phyloP scores from a whole-genome alignment of 1,140 invertebrate genomes.

The Drosophila sulfurigaster region DNA sequence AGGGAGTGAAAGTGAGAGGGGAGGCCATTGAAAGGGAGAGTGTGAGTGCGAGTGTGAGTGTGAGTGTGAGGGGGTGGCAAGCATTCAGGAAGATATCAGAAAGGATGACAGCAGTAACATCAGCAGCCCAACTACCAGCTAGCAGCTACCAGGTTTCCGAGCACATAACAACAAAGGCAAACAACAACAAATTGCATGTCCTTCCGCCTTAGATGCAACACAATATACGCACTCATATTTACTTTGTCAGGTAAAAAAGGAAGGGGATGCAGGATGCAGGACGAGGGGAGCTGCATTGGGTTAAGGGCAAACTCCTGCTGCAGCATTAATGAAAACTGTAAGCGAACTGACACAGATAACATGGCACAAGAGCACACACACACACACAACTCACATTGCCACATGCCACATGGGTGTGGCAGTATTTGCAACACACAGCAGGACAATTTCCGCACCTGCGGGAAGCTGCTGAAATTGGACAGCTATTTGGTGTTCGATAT shows the following conservation, averaged over 20 bases:
- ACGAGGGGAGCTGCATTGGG: background rate
- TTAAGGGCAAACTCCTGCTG: conserved; percentile 31
- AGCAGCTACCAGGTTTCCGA: background rate
- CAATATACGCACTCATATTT: conserved; percentile 81
- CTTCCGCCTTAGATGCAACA: conserved; percentile 78
- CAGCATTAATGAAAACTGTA: conserved; percentile 77
- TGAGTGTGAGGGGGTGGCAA: background rate
- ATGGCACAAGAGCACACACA: too few species aligned
- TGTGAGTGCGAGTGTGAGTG: too few species aligned
- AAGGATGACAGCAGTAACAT: conserved; percentile 1
- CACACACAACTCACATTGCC: background rate
- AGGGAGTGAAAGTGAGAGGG: conserved; percentile 2
- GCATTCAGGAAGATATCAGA: conserved; percentile 9
- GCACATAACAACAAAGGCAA: conserved; percentile 64
- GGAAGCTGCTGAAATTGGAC: conserved; percentile 2
- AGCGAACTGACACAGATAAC: conserved; percentile 54
- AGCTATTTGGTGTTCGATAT: conserved; percentile 11
- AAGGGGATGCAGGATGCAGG: too few species aligned
- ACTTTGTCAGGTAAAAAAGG: conserved; percentile 52
- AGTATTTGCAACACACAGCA: conserved; percentile 1
- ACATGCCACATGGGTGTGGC: conserved; percentile 1
- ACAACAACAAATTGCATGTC: conserved; percentile 82
- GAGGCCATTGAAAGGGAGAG: background rate
- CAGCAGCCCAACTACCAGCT: background rate
- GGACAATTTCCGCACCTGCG: conserved; percentile 44